Evolutionary conservation across 2,797 vertebrate genomes (phyloP), one percentile per base, ranked within the genome.

Genomic region (Argentina silus): DNA sequence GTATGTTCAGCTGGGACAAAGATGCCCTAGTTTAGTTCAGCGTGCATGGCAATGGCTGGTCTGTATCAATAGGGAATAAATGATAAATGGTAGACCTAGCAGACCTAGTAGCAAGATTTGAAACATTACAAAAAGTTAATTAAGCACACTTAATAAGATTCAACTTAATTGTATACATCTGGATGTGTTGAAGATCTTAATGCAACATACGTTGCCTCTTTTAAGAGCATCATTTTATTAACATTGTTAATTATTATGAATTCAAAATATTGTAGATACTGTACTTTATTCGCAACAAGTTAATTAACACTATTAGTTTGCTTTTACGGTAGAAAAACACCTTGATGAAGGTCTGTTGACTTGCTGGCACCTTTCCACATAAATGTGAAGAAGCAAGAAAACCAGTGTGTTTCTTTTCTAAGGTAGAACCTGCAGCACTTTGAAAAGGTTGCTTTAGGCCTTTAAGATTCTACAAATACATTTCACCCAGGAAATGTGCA

Each of bases 51-150:
- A 84, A 81, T 81, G 87, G 83, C 85, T 90, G 83, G 85, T 90
- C 80, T 78, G 78, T 81, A 84, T 85, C 88, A 90, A 75, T 77
- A 78, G 90, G 90, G 92, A 91, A 86, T 90, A 87, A 85, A 85
- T 92, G 89, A 92, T 92, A 83, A 93, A 92, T 92, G 89, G 77
- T 36, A 36, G 27, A 36, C 27, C 27, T 36, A 83, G 87, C 69
- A 75, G 78, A 81, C 80, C 81, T 80, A 83, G 75, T 53, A 70
- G 85, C 73, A 78, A 82, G 78, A 78, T 81, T 75, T 84, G 76
- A 77, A 83, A 87, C 70, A 90, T 85, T 77, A 83, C 74, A 87
- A 69, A 67, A 67, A 72, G 74, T 65, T 83, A 75, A 85, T 81
- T 78, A 86, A 79, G 67, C 80, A 67, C 51, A 77, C 57, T 12